A percentile compares a stretch with the other conserved stretches of the same genome.
These are phyloP conservation scores for Leptura quadrifasciata DNA, from an alignment of 2,888 invertebrate genomes.

Conservation along the genomic window DNA sequence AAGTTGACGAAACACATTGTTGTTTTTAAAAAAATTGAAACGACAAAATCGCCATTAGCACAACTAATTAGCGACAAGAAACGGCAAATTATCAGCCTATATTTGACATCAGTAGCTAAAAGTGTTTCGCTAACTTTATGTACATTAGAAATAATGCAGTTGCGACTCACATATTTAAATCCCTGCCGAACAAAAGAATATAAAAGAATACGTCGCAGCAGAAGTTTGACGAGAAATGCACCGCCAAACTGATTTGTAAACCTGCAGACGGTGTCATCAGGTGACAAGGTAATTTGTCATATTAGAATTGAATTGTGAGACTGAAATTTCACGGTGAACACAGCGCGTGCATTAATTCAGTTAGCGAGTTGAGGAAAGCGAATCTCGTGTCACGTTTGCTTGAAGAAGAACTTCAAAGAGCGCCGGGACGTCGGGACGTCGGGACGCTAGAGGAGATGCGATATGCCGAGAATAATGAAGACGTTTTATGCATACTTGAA, in stretches of 20 bases:
- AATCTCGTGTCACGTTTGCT: constrained; percentile 56
- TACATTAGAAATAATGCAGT: too few species aligned
- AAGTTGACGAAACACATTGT: too few species aligned
- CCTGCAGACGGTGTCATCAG: constrained; percentile 47
- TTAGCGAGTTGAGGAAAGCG: constrained; percentile 42
- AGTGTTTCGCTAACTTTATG: too few species aligned
- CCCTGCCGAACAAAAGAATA: neutral
- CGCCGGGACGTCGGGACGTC: constrained; percentile 31
- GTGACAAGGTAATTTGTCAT: constrained; percentile 51
- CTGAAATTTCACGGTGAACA: constrained; percentile 37
- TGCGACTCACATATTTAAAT: neutral
- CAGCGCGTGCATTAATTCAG: constrained; percentile 50
- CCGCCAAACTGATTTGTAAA: constrained; percentile 47
- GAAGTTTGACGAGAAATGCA: constrained; percentile 28
- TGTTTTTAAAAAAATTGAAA: too few species aligned
- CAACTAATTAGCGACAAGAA: too few species aligned
- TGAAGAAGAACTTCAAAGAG: constrained; percentile 59
- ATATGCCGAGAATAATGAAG: constrained; percentile 64
- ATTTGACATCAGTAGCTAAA: too few species aligned
- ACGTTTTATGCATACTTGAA: constrained; percentile 66
- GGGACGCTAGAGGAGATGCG: constrained; percentile 44
- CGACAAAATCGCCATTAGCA: too few species aligned
- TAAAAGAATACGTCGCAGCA: neutral
- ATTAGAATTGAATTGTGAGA: constrained; percentile 50
- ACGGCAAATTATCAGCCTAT: too few species aligned